Percentiles rank a stretch among this genome's conserved stretches.
These are phyloP conservation scores for Molossus molossus DNA, from an alignment of 2,797 vertebrate species.

Conservation along the genomic window DNA sequence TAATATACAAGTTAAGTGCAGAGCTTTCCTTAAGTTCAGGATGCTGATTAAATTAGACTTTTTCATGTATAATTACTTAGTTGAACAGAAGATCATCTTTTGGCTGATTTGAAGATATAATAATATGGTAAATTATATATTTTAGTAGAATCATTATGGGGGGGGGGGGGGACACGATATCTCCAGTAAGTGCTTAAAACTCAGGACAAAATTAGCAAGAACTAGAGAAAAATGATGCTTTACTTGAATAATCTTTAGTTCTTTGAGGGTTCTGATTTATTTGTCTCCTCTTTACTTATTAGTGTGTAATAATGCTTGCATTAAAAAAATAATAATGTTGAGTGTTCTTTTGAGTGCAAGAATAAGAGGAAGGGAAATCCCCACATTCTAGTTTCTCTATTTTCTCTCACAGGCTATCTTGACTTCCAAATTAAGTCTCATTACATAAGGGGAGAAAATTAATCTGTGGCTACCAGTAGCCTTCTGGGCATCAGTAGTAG, in stretches of 20 bases:
- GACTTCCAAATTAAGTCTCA: not conserved
- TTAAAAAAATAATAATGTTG: not conserved
- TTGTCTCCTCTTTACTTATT: not conserved
- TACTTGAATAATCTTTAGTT: conserved; percentile 6
- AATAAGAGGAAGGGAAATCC: not conserved
- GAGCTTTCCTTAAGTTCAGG: conserved; percentile 50
- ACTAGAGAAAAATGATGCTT: not conserved
- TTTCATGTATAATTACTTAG: not conserved
- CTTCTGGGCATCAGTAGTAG: not conserved
- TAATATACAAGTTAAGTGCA: not conserved
- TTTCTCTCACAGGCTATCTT: not conserved
- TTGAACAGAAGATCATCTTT: not conserved
- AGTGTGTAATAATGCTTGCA: conserved; percentile 15
- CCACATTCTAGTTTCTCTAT: not conserved
- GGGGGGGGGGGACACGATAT: not conserved
- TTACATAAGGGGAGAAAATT: not conserved
- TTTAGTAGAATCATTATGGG: conserved; percentile 1
- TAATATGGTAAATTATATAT: not conserved
- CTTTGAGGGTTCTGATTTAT: not conserved
- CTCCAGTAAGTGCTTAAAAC: conserved; percentile 8
- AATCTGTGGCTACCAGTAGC: not conserved
- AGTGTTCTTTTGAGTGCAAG: not conserved
- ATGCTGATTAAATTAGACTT: conserved; percentile 33
- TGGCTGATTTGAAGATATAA: not conserved
- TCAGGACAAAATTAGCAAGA: not conserved